phyloP scores from a whole-genome alignment of 2,113 vertebrate genomes.

The Psettodes erumei region DNA sequence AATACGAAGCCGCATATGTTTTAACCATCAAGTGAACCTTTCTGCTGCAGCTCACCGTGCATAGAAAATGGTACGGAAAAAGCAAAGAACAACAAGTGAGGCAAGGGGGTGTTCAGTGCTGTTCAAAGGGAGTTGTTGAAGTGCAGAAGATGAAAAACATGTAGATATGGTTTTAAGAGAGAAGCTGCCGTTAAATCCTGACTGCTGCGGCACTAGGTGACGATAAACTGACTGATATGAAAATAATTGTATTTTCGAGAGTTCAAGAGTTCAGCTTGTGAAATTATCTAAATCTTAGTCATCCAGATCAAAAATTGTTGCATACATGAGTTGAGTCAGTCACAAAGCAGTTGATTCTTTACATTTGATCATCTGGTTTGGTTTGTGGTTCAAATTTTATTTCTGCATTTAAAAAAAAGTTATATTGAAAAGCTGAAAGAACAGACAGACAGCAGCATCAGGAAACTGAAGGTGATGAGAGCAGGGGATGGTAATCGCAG shows the following conservation, averaged over 20 bases:
- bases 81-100: neutral
- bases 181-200: neutral
- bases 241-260: conserved; percentile 26
- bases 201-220: neutral
- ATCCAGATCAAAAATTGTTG: neutral
- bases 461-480: conserved; percentile 15
- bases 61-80: neutral
- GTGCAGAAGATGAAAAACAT: conserved; percentile 5
- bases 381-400: conserved; percentile 1
- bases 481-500: conserved; percentile 31
- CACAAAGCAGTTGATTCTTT: conserved; percentile 5
- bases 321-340: conserved; percentile 8
- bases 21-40: conserved; percentile 19
- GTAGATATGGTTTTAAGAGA: neutral
- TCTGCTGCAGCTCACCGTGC: neutral
- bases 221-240: conserved; percentile 5
- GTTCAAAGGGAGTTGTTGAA: neutral
- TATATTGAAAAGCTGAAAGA: conserved; percentile 1
- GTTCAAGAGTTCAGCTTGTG: conserved; percentile 22
- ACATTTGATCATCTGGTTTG: neutral
- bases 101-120: conserved; percentile 2
- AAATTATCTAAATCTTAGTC: conserved; percentile 31
- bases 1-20: conserved; percentile 7
- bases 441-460: neutral
- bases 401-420: neutral